A percentile compares a stretch with the other conserved stretches of the same genome.
Conservation (phyloP, 2,797 vertebrate genomes). For the Manis crassicaudata region DNA sequence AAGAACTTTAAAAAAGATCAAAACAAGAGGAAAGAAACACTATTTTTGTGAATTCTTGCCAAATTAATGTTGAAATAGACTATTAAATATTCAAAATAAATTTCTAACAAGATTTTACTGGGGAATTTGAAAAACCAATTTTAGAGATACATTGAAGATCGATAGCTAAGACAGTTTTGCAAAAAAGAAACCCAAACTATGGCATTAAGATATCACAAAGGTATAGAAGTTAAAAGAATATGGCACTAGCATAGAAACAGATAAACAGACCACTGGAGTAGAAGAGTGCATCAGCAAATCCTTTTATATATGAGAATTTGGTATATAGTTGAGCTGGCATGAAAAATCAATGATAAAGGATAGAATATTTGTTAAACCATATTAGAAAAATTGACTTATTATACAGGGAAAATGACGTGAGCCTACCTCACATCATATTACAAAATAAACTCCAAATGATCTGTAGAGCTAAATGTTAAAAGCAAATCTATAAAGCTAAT, state of each 20-base stretch:
- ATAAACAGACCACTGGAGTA: background rate
- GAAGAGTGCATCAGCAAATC: background rate
- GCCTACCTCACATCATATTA: background rate
- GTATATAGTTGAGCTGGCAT: background rate
- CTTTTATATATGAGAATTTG: background rate
- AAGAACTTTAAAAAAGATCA: background rate
- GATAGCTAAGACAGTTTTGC: background rate
- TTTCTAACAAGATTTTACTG: background rate
- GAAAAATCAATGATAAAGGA: background rate
- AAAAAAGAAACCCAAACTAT: background rate
- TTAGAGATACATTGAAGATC: background rate
- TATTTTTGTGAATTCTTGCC: background rate
- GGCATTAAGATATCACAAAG: background rate
- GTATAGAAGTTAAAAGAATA: background rate
- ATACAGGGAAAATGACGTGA: background rate
- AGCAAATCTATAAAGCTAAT: background rate
- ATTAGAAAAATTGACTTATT: background rate
- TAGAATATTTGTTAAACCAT: background rate
- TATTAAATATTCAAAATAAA: constrained; percentile 11
- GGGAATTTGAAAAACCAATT: background rate
- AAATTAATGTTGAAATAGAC: background rate
- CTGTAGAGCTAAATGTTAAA: background rate
- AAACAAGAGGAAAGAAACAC: background rate
- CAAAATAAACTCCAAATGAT: background rate
- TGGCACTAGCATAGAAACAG: background rate